A percentile compares a stretch with the other conserved stretches of the same genome.
phyloP scores from a whole-genome alignment of 2,888 invertebrate genomes.

The Heliconius ethilla region DNA sequence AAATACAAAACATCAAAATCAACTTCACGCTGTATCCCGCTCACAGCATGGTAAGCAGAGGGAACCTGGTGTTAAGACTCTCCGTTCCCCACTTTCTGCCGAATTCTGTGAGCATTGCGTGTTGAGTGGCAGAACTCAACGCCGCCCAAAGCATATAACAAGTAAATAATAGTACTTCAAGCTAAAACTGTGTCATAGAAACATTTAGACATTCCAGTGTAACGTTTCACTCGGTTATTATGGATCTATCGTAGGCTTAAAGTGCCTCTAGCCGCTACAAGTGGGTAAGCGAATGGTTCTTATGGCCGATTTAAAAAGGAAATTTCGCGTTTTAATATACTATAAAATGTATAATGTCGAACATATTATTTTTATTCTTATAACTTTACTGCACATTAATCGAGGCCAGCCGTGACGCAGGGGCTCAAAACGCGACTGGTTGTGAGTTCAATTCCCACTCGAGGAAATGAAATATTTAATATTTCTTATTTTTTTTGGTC shows the following conservation, averaged over 20 bases:
- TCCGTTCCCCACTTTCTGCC: too few species aligned
- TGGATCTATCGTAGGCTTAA: constrained; percentile 6
- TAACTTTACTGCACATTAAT: background rate
- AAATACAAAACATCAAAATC: constrained; percentile 11
- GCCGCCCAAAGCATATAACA: too few species aligned
- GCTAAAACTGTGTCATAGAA: background rate
- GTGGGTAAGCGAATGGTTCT: background rate
- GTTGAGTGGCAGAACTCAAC: too few species aligned
- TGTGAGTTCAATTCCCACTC: too few species aligned
- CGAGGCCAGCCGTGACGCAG: too few species aligned
- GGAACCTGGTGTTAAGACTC: too few species aligned
- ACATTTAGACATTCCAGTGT: constrained; percentile 7
- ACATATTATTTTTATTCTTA: background rate
- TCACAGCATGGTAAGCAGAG: too few species aligned
- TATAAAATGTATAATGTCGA: background rate
- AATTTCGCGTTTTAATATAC: background rate
- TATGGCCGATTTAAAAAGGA: background rate
- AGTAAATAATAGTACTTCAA: background rate
- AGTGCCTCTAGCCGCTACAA: background rate
- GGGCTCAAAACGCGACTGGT: too few species aligned
- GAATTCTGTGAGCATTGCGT: too few species aligned
- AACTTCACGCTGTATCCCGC: too few species aligned
- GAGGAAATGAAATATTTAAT: too few species aligned
- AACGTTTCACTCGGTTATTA: constrained; percentile 2
- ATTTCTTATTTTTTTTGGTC: too few species aligned